phyloP scores from a whole-genome alignment of 2,113 vertebrate genomes.

The Grallaria varia region DNA sequence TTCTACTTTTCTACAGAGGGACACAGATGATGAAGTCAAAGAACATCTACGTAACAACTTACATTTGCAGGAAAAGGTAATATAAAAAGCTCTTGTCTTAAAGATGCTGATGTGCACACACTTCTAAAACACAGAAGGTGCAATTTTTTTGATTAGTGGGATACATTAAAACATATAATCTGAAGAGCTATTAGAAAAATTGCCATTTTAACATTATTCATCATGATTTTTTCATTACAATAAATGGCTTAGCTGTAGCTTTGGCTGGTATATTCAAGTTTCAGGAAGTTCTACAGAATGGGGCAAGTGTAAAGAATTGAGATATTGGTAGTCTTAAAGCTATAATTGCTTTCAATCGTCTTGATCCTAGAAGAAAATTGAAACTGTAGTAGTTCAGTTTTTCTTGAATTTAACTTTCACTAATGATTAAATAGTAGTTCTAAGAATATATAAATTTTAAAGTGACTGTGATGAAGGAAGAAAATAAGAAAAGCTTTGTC shows the following conservation, averaged over 20 bases:
- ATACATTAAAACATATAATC: not conserved
- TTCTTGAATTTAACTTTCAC: not conserved
- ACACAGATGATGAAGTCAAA: slow-evolving; percentile 96
- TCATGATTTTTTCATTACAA: not conserved
- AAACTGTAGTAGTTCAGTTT: not conserved
- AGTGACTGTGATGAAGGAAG: not conserved
- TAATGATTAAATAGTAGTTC: not conserved
- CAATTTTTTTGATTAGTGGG: not conserved
- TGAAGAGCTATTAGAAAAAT: not conserved
- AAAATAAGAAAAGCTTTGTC: not conserved
- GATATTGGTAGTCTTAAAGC: not conserved
- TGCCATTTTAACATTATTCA: not conserved
- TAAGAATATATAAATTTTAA: not conserved
- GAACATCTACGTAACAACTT: slow-evolving; percentile 91
- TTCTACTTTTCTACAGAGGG: slow-evolving; percentile 79
- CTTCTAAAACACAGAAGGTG: not conserved
- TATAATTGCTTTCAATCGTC: not conserved
- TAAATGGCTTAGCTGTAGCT: not conserved
- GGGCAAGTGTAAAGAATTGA: not conserved
- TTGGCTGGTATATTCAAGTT: not conserved
- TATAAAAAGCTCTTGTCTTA: not conserved
- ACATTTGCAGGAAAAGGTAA: slow-evolving; percentile 94
- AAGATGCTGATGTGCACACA: not conserved
- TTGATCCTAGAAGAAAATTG: not conserved
- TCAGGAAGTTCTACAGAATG: not conserved